phyloP scores from a whole-genome alignment of 2,888 invertebrate genomes.

The Spisula solida region DNA sequence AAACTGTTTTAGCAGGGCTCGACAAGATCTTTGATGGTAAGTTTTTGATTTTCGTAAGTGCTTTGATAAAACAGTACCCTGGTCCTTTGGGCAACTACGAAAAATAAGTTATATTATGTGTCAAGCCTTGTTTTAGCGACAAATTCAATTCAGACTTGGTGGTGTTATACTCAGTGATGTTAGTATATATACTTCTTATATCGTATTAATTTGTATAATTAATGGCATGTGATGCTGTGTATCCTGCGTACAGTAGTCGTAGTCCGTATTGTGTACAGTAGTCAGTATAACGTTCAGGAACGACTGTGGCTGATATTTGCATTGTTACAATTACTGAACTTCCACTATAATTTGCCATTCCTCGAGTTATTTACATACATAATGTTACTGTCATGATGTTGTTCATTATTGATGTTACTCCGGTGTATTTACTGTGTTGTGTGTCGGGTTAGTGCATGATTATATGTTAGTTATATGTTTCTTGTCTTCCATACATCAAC shows the following conservation, averaged over 20 bases:
- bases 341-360: conserved; percentile 4
- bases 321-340: conserved; percentile 18
- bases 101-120: too few species aligned
- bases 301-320: neutral
- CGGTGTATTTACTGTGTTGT: neutral
- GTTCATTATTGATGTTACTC: conserved; percentile 4
- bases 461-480: neutral
- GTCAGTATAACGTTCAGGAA: neutral
- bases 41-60: too few species aligned
- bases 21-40: too few species aligned
- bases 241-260: neutral
- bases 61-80: too few species aligned
- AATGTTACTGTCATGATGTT: conserved; percentile 19
- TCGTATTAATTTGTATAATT: neutral
- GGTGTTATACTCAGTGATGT: neutral
- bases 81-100: too few species aligned
- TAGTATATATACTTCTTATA: too few species aligned
- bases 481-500: neutral
- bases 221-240: neutral
- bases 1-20: too few species aligned
- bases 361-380: conserved; percentile 8
- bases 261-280: neutral
- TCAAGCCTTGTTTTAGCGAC: too few species aligned
- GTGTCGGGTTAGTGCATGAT: neutral
- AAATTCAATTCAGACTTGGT: too few species aligned